A percentile compares a stretch with the other conserved stretches of the same genome.
These are phyloP conservation scores for Sandelia bainsii DNA, from an alignment of 2,797 vertebrate genomes.

Conservation along the genomic window DNA sequence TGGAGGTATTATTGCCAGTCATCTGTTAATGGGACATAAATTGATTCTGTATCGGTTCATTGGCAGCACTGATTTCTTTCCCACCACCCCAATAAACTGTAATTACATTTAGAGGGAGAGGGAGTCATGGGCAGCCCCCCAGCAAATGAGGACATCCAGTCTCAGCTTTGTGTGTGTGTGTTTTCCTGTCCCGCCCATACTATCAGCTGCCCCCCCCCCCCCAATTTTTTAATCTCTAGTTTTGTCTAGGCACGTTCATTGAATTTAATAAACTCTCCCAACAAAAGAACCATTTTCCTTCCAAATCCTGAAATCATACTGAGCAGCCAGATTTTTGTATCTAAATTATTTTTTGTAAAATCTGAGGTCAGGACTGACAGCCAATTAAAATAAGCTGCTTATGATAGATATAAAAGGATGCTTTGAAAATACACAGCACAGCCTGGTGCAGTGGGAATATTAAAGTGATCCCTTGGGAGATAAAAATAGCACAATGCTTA, in stretches of 20 bases:
- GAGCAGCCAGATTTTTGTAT: background rate
- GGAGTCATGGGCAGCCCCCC: conserved; percentile 22
- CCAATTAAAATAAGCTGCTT: conserved; percentile 39
- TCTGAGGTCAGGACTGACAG: conserved; percentile 16
- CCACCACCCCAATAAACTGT: conserved; percentile 21
- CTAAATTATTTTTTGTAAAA: background rate
- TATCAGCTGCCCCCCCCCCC: background rate
- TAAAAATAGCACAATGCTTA: conserved; percentile 32
- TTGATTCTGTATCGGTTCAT: background rate
- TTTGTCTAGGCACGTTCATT: conserved; percentile 17
- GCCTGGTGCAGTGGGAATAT: conserved; percentile 12
- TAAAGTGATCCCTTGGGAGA: conserved; percentile 13
- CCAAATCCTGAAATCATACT: background rate
- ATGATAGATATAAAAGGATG: background rate
- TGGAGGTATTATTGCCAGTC: conserved; percentile 39
- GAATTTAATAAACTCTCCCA: conserved; percentile 42
- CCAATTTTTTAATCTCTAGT: conserved; percentile 9
- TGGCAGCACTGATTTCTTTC: background rate
- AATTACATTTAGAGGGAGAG: conserved; percentile 4
- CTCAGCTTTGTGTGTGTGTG: background rate
- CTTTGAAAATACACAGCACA: background rate
- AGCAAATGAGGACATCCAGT: conserved; percentile 33
- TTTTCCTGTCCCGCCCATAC: conserved; percentile 35
- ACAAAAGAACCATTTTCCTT: conserved; percentile 22
- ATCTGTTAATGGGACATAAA: conserved; percentile 7